Conservation (phyloP, 2,888 invertebrate genomes). For the Harmothoe impar region DNA sequence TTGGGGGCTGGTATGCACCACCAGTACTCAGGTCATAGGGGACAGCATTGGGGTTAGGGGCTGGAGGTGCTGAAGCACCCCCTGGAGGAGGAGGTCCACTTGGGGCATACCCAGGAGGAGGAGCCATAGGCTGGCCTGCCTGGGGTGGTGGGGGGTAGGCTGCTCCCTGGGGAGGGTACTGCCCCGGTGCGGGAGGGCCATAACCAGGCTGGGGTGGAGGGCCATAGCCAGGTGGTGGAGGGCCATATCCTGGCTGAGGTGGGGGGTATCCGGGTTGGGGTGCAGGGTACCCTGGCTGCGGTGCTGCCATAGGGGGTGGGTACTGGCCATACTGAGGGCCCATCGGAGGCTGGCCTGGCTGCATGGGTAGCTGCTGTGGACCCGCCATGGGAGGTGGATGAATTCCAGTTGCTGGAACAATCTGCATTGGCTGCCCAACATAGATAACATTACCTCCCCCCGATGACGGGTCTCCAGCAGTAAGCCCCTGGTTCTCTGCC, state of each 20-base stretch:
- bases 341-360: constrained; percentile 24
- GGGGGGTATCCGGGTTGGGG: not conserved
- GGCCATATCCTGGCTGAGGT: not conserved
- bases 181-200: not conserved
- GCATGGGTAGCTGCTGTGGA: not conserved
- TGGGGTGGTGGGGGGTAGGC: not conserved
- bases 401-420: not conserved
- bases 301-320: not conserved
- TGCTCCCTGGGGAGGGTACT: not conserved
- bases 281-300: not conserved
- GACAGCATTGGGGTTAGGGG: not conserved
- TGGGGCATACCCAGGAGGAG: not conserved
- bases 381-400: not conserved
- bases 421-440: not conserved
- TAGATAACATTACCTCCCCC: not conserved
- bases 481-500: not conserved
- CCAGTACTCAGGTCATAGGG: not conserved
- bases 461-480: not conserved
- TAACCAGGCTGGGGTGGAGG: not conserved
- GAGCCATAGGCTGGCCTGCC: too few species aligned
- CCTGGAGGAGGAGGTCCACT: not conserved
- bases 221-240: not conserved
- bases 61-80: constrained; percentile 17
- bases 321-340: constrained; percentile 24
- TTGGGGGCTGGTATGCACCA: not conserved